Percentiles rank a stretch among this genome's conserved stretches.
phyloP scores from a whole-genome alignment of 2,888 invertebrate species.

The Parnassius glacialis region DNA sequence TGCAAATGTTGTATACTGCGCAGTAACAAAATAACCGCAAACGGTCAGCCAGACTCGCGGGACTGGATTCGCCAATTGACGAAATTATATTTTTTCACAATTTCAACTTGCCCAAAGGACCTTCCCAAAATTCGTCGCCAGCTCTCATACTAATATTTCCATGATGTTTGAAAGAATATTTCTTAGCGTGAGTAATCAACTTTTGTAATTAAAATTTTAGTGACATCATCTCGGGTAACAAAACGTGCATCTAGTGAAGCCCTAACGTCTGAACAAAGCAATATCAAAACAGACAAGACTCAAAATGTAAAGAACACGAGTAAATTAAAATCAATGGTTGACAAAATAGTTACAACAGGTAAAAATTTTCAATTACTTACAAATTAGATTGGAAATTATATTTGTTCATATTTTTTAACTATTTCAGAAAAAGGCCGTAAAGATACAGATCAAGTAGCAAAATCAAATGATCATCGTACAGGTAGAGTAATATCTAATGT shows the following conservation, averaged over 20 bases:
- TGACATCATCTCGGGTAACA: neutral
- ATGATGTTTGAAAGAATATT: too few relatives aligned
- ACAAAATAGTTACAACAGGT: slow-evolving; percentile 18
- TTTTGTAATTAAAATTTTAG: slow-evolving; percentile 10
- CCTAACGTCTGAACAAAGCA: neutral
- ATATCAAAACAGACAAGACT: neutral
- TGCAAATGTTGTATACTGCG: too few relatives aligned
- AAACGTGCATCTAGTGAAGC: slow-evolving; percentile 10
- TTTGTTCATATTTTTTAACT: too few relatives aligned
- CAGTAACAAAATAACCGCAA: too few relatives aligned
- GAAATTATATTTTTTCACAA: too few relatives aligned
- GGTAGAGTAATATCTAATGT: slow-evolving; percentile 9
- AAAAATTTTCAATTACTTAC: neutral
- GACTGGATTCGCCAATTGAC: too few relatives aligned
- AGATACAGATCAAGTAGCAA: neutral
- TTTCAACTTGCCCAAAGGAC: too few relatives aligned
- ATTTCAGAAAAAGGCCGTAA: neutral
- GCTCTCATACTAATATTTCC: too few relatives aligned
- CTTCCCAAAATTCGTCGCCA: too few relatives aligned
- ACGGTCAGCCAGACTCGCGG: too few relatives aligned
- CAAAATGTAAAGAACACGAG: neutral
- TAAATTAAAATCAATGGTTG: slow-evolving; percentile 14
- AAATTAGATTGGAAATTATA: too few relatives aligned
- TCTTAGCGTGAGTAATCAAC: neutral
- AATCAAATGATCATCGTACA: neutral